phyloP scores from a whole-genome alignment of 2,888 invertebrate species.

The Panzeria rudis region DNA sequence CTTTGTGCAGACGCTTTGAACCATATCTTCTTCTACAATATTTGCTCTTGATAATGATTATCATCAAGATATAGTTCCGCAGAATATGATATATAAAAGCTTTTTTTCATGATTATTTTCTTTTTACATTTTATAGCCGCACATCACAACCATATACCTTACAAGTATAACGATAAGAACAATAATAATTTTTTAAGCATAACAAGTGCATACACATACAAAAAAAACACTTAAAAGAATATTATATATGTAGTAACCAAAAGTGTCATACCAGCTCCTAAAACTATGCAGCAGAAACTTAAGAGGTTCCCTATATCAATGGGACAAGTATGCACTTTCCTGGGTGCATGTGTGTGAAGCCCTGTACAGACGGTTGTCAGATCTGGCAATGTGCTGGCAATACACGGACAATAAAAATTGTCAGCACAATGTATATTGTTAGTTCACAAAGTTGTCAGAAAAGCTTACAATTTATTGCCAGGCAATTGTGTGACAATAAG shows the following conservation, averaged over 20 bases:
- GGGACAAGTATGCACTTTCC: neutral
- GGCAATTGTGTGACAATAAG: no score
- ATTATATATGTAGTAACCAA: neutral
- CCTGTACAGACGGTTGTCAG: no score
- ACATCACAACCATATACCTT: neutral
- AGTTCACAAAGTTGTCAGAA: no score
- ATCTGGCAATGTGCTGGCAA: no score
- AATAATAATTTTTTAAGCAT: neutral
- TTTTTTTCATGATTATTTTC: conserved; percentile 11
- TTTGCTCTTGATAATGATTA: neutral
- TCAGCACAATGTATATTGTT: no score
- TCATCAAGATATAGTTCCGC: neutral
- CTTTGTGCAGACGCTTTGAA: neutral
- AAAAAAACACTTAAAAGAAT: neutral
- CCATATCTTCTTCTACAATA: neutral
- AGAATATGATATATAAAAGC: neutral
- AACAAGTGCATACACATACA: neutral
- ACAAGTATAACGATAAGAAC: neutral
- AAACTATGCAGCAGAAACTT: conserved; percentile 25
- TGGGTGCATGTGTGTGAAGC: neutral
- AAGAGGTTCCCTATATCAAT: conserved; percentile 4
- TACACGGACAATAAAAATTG: no score
- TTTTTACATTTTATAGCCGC: neutral
- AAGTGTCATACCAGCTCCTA: neutral
- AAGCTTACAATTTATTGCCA: no score